phyloP scores from a whole-genome alignment of 2,113 vertebrate genomes.

The Labeo rohita region DNA sequence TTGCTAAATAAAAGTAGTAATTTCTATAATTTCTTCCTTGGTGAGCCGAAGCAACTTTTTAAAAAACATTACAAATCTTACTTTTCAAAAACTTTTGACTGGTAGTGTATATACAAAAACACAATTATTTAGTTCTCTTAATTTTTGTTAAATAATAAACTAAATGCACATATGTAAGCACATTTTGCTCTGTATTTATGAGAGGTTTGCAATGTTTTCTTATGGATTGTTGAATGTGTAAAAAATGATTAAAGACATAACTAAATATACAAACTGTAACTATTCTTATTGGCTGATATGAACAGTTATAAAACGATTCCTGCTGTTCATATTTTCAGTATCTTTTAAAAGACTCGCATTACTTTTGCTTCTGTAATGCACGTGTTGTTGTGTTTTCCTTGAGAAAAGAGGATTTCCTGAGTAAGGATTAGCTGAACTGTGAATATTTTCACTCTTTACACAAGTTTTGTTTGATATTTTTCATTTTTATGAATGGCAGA shows the following conservation, averaged over 20 bases:
- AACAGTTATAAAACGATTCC: neutral
- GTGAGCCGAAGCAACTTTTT: no score
- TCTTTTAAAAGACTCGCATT: neutral
- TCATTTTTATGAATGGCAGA: neutral
- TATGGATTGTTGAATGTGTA: neutral
- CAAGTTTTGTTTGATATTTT: neutral
- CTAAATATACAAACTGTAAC: neutral
- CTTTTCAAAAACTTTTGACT: no score
- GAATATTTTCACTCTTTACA: neutral
- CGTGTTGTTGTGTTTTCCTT: neutral
- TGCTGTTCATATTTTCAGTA: neutral
- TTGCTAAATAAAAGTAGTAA: no score
- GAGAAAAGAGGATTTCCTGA: constrained; percentile 9
- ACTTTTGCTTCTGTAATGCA: neutral
- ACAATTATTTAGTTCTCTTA: neutral
- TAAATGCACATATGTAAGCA: neutral
- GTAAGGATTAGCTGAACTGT: constrained; percentile 9
- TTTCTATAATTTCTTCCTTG: no score
- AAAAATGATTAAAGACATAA: neutral
- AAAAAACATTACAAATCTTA: no score
- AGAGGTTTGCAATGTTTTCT: neutral
- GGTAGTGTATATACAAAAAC: neutral
- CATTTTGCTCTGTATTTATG: neutral
- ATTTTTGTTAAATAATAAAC: neutral
- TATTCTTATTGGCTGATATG: neutral